These are phyloP conservation scores for Rhadinocentrus ornatus DNA, from an alignment of 2,797 vertebrate genomes.

Conservation along the genomic window DNA sequence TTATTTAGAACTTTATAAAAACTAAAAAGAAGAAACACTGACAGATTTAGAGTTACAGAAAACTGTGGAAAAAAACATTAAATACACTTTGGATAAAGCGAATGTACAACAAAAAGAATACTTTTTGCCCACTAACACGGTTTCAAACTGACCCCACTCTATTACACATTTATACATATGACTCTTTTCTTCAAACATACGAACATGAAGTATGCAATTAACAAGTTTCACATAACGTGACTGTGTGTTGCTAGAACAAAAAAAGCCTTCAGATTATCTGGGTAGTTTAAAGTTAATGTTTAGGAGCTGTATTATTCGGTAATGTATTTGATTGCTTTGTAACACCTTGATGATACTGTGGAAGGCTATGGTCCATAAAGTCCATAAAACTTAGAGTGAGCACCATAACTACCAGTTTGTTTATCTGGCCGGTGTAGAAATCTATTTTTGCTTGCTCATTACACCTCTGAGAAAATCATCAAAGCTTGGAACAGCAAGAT, in stretches of 20 bases:
- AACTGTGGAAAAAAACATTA: conserved; percentile 70
- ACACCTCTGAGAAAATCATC: conserved; percentile 78
- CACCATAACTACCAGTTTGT: conserved; percentile 13
- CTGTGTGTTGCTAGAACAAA: conserved; percentile 25
- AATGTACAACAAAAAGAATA: conserved; percentile 74
- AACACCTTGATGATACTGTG: not conserved
- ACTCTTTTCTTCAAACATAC: conserved; percentile 66
- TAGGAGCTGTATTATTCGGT: conserved; percentile 19
- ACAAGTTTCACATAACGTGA: conserved; percentile 51
- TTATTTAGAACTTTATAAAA: conserved; percentile 72
- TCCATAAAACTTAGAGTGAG: conserved; percentile 18
- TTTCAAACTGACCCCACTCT: conserved; percentile 59
- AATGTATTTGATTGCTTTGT: conserved; percentile 15
- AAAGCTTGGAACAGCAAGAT: conserved; percentile 60
- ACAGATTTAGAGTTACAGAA: conserved; percentile 50
- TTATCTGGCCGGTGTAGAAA: conserved; percentile 21
- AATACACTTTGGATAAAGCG: conserved; percentile 67
- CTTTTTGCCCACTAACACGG: conserved; percentile 44
- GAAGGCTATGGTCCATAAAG: conserved; percentile 33
- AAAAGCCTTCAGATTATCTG: conserved; percentile 26
- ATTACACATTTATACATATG: conserved; percentile 72
- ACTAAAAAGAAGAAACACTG: conserved; percentile 45
- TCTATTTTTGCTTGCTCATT: conserved; percentile 75
- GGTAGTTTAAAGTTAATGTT: conserved; percentile 24
- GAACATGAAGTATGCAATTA: conserved; percentile 53